A percentile compares a stretch with the other conserved stretches of the same genome.
phyloP scores from a whole-genome alignment of 1,140 invertebrate genomes.

The Drosophila erecta region DNA sequence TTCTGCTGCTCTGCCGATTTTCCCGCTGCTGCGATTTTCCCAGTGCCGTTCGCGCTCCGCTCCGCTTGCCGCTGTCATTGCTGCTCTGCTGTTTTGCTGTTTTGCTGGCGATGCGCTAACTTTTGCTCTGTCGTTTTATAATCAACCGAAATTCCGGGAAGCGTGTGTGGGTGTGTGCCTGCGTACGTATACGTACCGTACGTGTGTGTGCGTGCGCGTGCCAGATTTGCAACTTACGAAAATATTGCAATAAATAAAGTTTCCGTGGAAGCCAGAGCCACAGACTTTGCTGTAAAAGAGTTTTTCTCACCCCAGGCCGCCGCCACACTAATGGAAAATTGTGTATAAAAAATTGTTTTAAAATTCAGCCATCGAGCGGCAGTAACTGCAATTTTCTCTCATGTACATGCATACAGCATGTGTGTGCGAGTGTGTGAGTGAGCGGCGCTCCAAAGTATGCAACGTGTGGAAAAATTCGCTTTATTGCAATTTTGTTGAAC shows the following conservation, averaged over 20 bases:
- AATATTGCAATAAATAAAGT: slow-evolving; percentile 51
- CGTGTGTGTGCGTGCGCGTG: slow-evolving; percentile 48
- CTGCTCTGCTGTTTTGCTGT: slow-evolving; percentile 69
- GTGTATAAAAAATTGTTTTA: slow-evolving; percentile 79
- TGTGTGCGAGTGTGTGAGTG: slow-evolving; percentile 40
- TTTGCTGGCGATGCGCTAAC: slow-evolving; percentile 74
- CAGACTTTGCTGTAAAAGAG: slow-evolving; percentile 11
- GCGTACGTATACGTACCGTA: slow-evolving; percentile 14
- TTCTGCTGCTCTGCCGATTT: slow-evolving; percentile 8
- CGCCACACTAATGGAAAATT: slow-evolving; percentile 56
- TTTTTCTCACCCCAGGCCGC: background rate
- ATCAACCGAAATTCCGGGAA: slow-evolving; percentile 63
- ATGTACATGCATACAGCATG: background rate
- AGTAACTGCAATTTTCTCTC: slow-evolving; percentile 70
- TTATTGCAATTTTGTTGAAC: slow-evolving; percentile 74
- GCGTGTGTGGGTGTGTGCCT: slow-evolving; percentile 7
- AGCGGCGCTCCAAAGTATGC: slow-evolving; percentile 73
- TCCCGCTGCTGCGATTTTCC: slow-evolving; percentile 54
- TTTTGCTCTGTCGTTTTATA: slow-evolving; percentile 82
- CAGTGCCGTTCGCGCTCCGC: slow-evolving; percentile 49
- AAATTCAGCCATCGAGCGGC: slow-evolving; percentile 73
- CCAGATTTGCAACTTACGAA: slow-evolving; percentile 53
- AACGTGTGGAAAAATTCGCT: slow-evolving; percentile 75
- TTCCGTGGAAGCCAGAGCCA: slow-evolving; percentile 3
- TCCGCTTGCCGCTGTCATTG: slow-evolving; percentile 71